Evolutionary conservation across 2,888 invertebrate genomes (phyloP).

Genomic region (Heliconius aoede): DNA sequence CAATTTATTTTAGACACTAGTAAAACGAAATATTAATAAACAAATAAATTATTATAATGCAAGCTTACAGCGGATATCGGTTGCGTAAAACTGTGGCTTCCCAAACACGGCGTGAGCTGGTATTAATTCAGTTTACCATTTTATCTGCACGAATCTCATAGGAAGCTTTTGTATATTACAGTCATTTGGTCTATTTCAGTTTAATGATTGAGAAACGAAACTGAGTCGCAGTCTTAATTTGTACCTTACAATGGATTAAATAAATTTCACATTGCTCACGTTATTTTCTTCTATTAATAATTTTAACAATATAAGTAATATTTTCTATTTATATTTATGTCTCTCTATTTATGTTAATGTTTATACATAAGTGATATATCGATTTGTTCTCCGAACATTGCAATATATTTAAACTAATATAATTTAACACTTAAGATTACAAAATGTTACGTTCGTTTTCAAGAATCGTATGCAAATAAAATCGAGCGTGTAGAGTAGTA

Average conservation of each 20-base stretch:
- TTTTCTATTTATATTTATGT: background rate
- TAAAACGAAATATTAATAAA: constrained; percentile 43
- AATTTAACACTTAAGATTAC: background rate
- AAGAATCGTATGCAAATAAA: background rate
- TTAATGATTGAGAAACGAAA: constrained; percentile 68
- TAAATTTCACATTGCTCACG: background rate
- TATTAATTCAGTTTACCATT: constrained; percentile 48
- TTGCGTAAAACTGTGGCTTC: constrained; percentile 52
- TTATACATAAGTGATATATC: background rate
- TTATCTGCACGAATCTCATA: constrained; percentile 38
- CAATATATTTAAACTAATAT: too few relatives aligned
- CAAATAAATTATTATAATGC: constrained; percentile 48
- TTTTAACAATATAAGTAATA: background rate
- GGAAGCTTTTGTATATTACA: constrained; percentile 41
- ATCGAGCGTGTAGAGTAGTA: too few relatives aligned
- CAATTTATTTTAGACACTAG: constrained; percentile 34
- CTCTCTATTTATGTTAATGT: background rate
- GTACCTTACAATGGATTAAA: background rate
- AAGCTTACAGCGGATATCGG: constrained; percentile 56
- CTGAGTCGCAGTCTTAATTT: constrained; percentile 40
- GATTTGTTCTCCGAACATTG: background rate
- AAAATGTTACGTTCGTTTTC: background rate
- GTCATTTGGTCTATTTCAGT: constrained; percentile 60
- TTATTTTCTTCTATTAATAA: background rate
- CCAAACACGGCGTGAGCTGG: constrained; percentile 49